Base-by-base conservation (phyloP, 1,140 invertebrate genomes). In the Adoxophyes honmai region DNA sequence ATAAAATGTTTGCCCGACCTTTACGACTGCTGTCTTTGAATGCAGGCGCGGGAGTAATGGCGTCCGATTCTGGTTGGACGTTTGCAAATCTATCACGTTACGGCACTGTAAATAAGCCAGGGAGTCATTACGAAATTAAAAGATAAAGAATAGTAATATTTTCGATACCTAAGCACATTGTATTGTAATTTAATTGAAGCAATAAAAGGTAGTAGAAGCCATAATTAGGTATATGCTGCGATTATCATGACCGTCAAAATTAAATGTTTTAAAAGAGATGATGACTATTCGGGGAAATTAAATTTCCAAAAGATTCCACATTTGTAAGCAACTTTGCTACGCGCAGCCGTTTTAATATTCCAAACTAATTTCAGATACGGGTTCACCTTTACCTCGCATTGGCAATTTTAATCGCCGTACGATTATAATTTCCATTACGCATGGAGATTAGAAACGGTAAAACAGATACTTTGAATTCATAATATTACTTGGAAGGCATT, bases 371-470 rank as follows among this genome's bases (percentile, higher is more conserved):
- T 6, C 21, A 6, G 21, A 28, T 28, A 28, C n/a, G 13, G 42
- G 18, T 48, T 48, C 18, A 48, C 42, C 42, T 48, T 18, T n/a
- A n/a, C 21, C 16, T 28, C 21, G 18, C 15, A 48, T 44, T 48
- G 42, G 42, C 42, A 33, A 21, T 48, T 48, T 48, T 48, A 48
- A 48, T 48, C 18, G 28, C 6, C 21, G 42, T 28, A 48, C 21
- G 18, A 48, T 48, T 44, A 18, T 44, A 44, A 44, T 44, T 44
- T 11, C 42, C n/a, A 11, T 28, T 8, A 48, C 18, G n/a, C 15
- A 48, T 55, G 37, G n/a, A 39, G 4, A 55, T 37, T 56, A 14
- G 48, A 33, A 36, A 18, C 34, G 59, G 53, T 55, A 66, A 64
- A 52, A 55, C 52, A 54, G 52, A 64, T 33, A 48, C 42, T 48